These are phyloP conservation scores for Otis tarda DNA, from an alignment of 2,113 vertebrate species.

Conservation along the genomic window DNA sequence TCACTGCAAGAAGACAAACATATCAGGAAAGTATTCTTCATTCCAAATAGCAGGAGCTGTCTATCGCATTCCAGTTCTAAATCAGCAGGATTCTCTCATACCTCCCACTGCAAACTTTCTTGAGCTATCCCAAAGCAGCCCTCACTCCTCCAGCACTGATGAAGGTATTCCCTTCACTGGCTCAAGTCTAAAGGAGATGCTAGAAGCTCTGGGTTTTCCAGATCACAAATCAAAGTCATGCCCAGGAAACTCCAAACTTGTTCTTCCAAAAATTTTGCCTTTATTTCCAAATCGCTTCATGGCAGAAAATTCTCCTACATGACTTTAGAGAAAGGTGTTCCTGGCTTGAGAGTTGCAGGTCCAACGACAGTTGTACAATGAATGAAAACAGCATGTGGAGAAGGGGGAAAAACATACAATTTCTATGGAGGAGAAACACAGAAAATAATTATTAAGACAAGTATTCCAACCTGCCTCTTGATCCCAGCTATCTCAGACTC, in stretches of 20 bases:
- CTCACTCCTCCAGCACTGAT: neutral
- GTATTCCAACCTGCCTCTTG: neutral
- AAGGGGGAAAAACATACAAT: neutral
- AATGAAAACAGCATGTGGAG: neutral
- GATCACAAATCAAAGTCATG: slow-evolving; percentile 47
- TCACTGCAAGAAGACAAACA: neutral
- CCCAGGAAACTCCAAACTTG: slow-evolving; percentile 47
- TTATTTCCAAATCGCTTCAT: slow-evolving; percentile 50
- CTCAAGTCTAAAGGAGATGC: neutral
- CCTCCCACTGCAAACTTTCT: slow-evolving; percentile 61
- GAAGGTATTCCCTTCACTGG: neutral
- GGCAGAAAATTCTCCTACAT: neutral
- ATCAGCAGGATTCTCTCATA: slow-evolving; percentile 50
- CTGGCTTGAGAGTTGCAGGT: neutral
- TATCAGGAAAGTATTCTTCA: neutral
- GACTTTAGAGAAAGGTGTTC: neutral
- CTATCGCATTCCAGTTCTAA: slow-evolving; percentile 53
- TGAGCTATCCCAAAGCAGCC: neutral
- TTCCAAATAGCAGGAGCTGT: slow-evolving; percentile 11
- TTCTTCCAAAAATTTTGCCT: slow-evolving; percentile 21
- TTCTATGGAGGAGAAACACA: neutral
- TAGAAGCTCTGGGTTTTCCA: slow-evolving; percentile 40
- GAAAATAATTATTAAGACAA: neutral
- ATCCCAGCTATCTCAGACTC: neutral
- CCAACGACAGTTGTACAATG: neutral